Evolutionary conservation across 2,888 invertebrate genomes (phyloP).

Genomic region (Monopis laevigella): DNA sequence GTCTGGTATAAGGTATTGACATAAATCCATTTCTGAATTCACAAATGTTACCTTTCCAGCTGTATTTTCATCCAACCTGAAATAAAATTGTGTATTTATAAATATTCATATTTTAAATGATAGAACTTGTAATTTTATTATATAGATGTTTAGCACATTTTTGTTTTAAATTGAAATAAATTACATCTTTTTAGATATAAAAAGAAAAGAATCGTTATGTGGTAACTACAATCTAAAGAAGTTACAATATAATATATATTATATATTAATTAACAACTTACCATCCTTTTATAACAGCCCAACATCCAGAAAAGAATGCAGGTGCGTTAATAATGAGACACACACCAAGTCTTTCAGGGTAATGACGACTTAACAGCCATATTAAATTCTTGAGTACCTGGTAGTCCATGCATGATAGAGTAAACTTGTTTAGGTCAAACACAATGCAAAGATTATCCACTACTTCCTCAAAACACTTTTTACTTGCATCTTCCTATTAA

Average conservation of each 20-base stretch:
- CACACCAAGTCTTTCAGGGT: conserved; percentile 80
- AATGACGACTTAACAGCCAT: conserved; percentile 79
- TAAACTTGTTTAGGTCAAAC: conserved; percentile 79
- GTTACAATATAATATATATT: background rate
- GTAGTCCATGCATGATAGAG: conserved; percentile 82
- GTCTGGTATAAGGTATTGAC: conserved; percentile 80
- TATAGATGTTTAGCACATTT: no score
- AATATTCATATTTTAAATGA: no score
- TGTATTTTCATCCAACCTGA: conserved; percentile 80
- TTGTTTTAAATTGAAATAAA: no score
- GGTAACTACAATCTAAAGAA: no score
- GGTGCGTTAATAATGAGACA: conserved; percentile 81
- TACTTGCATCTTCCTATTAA: conserved; percentile 80
- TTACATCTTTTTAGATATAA: no score
- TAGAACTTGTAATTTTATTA: no score
- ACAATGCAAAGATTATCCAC: conserved; percentile 82
- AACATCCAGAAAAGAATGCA: conserved; percentile 78
- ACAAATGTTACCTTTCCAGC: conserved; percentile 80
- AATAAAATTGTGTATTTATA: no score
- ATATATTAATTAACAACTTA: conserved; percentile 27
- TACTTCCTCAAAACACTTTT: conserved; percentile 81
- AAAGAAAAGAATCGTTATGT: no score
- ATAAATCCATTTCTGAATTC: conserved; percentile 73
- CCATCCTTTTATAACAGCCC: conserved; percentile 81
- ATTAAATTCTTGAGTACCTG: conserved; percentile 82